A percentile compares a stretch with the other conserved stretches of the same genome.
Conservation (phyloP, 1,140 invertebrate genomes). For the Cyphomyrmex costatus region DNA sequence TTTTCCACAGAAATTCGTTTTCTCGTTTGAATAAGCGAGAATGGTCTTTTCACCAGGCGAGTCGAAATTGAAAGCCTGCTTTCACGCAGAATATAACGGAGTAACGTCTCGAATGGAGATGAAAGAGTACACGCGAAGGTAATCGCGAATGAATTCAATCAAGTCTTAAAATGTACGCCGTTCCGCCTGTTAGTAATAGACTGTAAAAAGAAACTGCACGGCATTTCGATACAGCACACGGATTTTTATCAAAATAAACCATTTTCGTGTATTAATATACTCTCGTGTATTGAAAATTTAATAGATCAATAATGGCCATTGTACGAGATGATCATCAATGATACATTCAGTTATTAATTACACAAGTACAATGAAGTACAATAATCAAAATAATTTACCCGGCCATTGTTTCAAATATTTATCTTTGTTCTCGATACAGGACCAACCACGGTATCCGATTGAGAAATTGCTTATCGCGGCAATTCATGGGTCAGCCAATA, state of each 20-base stretch:
- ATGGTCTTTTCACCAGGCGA: neutral
- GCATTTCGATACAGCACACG: neutral
- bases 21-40: slow-evolving; percentile 24
- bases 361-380: neutral
- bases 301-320: slow-evolving; percentile 7
- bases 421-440: neutral
- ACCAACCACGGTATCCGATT: neutral
- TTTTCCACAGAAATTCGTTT: neutral
- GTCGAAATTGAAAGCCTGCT: slow-evolving; percentile 20
- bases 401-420: neutral
- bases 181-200: neutral
- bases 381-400: slow-evolving; percentile 18
- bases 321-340: neutral
- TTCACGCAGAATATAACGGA: slow-evolving; percentile 23
- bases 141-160: slow-evolving; percentile 38
- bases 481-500: neutral
- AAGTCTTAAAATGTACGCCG: neutral
- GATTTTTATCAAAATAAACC: neutral
- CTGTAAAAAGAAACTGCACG: neutral
- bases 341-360: slow-evolving; percentile 25
- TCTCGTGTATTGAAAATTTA: slow-evolving; percentile 7
- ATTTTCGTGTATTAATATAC: neutral
- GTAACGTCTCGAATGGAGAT: slow-evolving; percentile 6
- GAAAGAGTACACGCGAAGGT: neutral
- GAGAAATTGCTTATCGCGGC: slow-evolving; percentile 15